A percentile compares a stretch with the other conserved stretches of the same genome.
Evolutionary conservation across 1,140 invertebrate species (phyloP).

Genomic region (Glomeris maerens): DNA sequence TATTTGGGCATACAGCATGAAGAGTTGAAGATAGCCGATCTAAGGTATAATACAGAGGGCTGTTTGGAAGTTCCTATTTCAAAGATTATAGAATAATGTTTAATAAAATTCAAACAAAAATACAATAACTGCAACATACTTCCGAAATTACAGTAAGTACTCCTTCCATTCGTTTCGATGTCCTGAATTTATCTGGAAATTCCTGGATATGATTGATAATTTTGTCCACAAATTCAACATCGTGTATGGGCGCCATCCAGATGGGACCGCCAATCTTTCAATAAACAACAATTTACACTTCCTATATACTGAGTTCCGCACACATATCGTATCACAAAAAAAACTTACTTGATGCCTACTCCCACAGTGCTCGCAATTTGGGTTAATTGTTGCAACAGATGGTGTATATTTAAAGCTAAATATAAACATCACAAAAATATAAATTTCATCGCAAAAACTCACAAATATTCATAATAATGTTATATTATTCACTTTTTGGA

Average conservation of each 20-base stretch:
- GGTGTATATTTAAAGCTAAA: constrained; percentile 43
- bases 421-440: constrained; percentile 4
- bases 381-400: constrained; percentile 43
- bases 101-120: constrained; percentile 32
- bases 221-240: constrained; percentile 53
- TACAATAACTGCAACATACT: constrained; percentile 16
- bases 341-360: constrained; percentile 49
- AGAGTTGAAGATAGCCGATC: constrained; percentile 46
- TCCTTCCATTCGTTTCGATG: constrained; percentile 53
- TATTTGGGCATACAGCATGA: constrained; percentile 36
- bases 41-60: constrained; percentile 73
- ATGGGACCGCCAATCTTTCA: constrained; percentile 76
- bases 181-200: constrained; percentile 39
- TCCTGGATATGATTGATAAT: constrained; percentile 30
- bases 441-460: constrained; percentile 6
- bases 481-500: constrained; percentile 12
- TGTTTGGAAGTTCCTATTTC: constrained; percentile 61
- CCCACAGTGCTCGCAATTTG: constrained; percentile 59
- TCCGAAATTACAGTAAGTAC: constrained; percentile 39
- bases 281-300: constrained; percentile 1
- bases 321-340: constrained; percentile 9
- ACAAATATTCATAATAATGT: constrained; percentile 2
- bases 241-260: constrained; percentile 75
- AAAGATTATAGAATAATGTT: background rate
- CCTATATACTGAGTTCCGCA: background rate